Base-by-base conservation (phyloP, 35 echinoderm and acorn worm species). In the Heliocidaris erythrogramma region DNA sequence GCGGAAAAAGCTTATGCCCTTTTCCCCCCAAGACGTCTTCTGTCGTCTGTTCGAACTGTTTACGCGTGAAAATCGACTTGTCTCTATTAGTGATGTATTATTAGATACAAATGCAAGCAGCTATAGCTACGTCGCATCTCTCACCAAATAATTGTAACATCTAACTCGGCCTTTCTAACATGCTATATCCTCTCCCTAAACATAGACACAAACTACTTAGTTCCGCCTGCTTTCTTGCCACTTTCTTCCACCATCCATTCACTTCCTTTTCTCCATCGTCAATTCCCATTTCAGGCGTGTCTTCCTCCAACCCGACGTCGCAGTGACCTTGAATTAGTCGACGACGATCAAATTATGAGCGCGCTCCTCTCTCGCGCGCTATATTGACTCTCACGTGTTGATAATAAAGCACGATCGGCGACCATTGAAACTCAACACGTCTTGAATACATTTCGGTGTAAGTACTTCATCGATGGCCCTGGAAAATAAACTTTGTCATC, bases 271-370 rank as follows among this genome's bases (percentile, higher is more conserved):
- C 5, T 78, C 65, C 65, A 78, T n/a, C 65, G 65, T 78, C 18
- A 6, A 18, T 24, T 78, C 27, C 14, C 65, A 78, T 7, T 5
- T 21, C 18, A 78, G 17, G 65, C 65, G 65, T 78, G 65, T 78
- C 7, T 24, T 78, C 65, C n/a, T 78, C 65, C 65, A 78, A n/a
- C 65, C 17, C 65, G 65, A 78, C 65, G 65, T 78, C 65, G 65
- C 27, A 8, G 65, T n/a, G n/a, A 89, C 47, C 87, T 48, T 89
- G 87, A 89, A 89, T 89, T 89, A 89, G 87, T 47, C 31, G 47
- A 32, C 87, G 87, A 89, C 87, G 87, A 89, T 89, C 87, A 89
- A 89, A 89, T 89, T 89, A 89, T 89, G 9, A 89, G 31, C 31
- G 47, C 30, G 87, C 47, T 32, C 87, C 29, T 32, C 47, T 32